Percentiles rank a stretch among this genome's conserved stretches.
Conservation (phyloP, 2,113 vertebrate genomes). For the Grammomys surdaster region DNA sequence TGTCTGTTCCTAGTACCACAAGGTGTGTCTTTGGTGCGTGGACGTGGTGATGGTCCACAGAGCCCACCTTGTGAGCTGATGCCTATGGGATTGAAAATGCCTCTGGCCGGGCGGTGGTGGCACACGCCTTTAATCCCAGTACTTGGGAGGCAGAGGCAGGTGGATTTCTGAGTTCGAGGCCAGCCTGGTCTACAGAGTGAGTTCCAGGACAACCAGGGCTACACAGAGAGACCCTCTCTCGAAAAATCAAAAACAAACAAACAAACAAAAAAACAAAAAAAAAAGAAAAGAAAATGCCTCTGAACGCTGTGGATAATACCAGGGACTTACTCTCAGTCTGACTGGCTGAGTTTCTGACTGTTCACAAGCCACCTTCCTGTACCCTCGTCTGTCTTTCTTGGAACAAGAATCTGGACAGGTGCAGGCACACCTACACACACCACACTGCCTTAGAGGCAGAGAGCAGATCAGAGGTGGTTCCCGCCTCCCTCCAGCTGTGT, state of each 20-base stretch:
- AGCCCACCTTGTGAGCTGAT: fast-evolving
- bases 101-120: background rate
- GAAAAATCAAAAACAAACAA: no score
- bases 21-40: background rate
- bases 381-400: background rate
- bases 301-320: background rate
- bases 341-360: background rate
- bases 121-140: no score
- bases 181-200: no score
- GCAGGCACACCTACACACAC: background rate
- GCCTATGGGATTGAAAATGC: background rate
- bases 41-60: fast-evolving
- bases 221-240: no score
- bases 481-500: background rate
- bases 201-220: no score
- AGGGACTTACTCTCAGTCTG: background rate
- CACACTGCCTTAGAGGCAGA: background rate
- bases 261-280: no score
- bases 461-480: background rate
- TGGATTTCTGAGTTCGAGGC: no score
- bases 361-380: background rate
- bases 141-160: no score
- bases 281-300: background rate
- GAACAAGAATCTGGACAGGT: background rate
- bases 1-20: background rate